A percentile compares a stretch with the other conserved stretches of the same genome.
phyloP scores from a whole-genome alignment of 2,113 vertebrate genomes.

The Halichoerus grypus region DNA sequence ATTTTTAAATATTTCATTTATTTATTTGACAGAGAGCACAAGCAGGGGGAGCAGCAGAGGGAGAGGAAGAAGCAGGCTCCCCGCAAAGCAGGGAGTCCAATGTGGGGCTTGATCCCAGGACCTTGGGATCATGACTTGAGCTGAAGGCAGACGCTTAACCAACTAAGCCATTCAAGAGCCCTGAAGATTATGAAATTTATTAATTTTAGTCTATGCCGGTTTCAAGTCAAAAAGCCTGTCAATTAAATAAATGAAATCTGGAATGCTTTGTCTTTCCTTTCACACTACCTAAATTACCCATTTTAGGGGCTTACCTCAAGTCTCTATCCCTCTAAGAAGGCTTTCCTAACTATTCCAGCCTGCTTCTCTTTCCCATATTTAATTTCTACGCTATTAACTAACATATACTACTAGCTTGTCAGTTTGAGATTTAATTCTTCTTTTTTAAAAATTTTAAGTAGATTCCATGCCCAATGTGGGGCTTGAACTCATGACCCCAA shows the following conservation, averaged over 20 bases:
- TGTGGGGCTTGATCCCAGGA: neutral
- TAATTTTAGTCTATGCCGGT: slow-evolving; percentile 23
- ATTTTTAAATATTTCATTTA: neutral
- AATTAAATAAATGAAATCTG: slow-evolving; percentile 24
- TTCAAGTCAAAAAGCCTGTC: neutral
- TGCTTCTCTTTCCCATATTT: neutral
- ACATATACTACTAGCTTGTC: neutral
- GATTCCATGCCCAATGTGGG: neutral
- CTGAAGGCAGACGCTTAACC: neutral
- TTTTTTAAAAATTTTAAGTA: neutral
- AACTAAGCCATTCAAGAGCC: neutral
- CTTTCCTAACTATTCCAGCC: neutral
- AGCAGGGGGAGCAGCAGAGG: neutral
- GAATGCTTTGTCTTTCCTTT: neutral
- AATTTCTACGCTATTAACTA: neutral
- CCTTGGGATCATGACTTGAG: neutral
- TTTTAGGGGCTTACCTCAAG: neutral
- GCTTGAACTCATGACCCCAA: neutral
- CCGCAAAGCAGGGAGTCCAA: neutral
- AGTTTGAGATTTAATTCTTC: neutral
- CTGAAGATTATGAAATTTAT: neutral
- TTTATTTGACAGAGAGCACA: neutral
- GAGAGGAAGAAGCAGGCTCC: neutral
- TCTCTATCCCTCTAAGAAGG: neutral
- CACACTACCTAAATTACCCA: neutral